Percentiles rank a stretch among this genome's conserved stretches.
Conservation (phyloP, 2,797 vertebrate species). For the Neosalanx taihuensis region DNA sequence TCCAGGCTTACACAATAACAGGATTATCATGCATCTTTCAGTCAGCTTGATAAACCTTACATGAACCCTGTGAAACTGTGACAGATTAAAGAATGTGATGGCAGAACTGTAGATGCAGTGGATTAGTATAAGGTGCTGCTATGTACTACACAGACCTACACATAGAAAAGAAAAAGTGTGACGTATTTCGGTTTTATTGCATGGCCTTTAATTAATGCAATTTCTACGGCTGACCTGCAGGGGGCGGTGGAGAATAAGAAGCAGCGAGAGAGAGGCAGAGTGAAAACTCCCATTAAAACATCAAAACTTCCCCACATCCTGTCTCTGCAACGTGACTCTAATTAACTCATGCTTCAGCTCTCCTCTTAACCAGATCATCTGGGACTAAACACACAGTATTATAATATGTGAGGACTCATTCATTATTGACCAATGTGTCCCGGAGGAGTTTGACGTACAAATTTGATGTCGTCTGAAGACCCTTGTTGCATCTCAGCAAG, state of each 20-base stretch:
- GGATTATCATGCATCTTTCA: conserved; percentile 52
- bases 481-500: conserved; percentile 14
- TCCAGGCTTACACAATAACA: conserved; percentile 34
- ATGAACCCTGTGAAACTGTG: not conserved
- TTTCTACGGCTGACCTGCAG: conserved; percentile 59
- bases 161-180: not conserved
- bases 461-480: conserved; percentile 25
- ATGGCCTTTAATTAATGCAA: not conserved
- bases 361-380: not conserved
- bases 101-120: no score
- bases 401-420: conserved; percentile 12
- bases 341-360: conserved; percentile 22
- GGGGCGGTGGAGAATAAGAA: conserved; percentile 65
- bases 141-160: not conserved
- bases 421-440: conserved; percentile 33
- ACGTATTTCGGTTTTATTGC: not conserved
- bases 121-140: not conserved
- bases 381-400: conserved; percentile 1
- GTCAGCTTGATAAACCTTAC: not conserved
- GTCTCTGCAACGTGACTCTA: conserved; percentile 19
- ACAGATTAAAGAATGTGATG: not conserved
- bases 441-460: conserved; percentile 23
- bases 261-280: not conserved
- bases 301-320: conserved; percentile 17
- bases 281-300: not conserved